A percentile compares a stretch with the other conserved stretches of the same genome.
Evolutionary conservation across 1,140 invertebrate genomes (phyloP).

Genomic region (Heterodera carotae): DNA sequence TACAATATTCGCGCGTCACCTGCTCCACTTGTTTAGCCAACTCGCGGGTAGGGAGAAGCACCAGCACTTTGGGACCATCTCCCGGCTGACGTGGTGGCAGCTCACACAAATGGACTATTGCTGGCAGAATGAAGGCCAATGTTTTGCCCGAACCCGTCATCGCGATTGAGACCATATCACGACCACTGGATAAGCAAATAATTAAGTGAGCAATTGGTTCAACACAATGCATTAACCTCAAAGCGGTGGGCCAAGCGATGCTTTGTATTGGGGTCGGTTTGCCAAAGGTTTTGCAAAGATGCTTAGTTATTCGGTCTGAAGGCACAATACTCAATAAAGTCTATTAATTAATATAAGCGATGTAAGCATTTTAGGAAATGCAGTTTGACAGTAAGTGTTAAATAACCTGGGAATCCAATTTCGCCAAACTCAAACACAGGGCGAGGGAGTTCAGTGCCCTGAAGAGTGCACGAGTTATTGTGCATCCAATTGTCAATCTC

Average conservation of each 20-base stretch:
- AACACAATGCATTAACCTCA: slow-evolving; percentile 54
- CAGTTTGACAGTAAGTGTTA: neutral
- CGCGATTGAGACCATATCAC: slow-evolving; percentile 70
- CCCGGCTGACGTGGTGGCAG: slow-evolving; percentile 71
- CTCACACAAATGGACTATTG: slow-evolving; percentile 87
- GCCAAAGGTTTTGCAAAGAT: slow-evolving; percentile 52
- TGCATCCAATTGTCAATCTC: slow-evolving; percentile 59
- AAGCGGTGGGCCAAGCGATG: slow-evolving; percentile 68
- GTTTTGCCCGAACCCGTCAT: slow-evolving; percentile 73
- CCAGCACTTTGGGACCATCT: slow-evolving; percentile 69
- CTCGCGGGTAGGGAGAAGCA: slow-evolving; percentile 89
- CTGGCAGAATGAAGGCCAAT: slow-evolving; percentile 49
- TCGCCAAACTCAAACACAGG: slow-evolving; percentile 62
- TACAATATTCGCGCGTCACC: slow-evolving; percentile 85
- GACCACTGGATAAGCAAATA: slow-evolving; percentile 62
- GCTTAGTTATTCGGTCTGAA: slow-evolving; percentile 37
- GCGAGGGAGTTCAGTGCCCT: slow-evolving; percentile 56
- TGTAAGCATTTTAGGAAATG: too few relatives aligned
- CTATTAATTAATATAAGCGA: too few relatives aligned
- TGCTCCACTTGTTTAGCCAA: slow-evolving; percentile 93
- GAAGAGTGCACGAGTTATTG: slow-evolving; percentile 55
- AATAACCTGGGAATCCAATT: slow-evolving; percentile 46
- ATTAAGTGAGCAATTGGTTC: neutral
- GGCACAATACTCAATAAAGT: slow-evolving; percentile 6
- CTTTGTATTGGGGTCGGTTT: slow-evolving; percentile 66